Conservation (phyloP, 1,140 invertebrate genomes). For the Hyles euphorbiae region DNA sequence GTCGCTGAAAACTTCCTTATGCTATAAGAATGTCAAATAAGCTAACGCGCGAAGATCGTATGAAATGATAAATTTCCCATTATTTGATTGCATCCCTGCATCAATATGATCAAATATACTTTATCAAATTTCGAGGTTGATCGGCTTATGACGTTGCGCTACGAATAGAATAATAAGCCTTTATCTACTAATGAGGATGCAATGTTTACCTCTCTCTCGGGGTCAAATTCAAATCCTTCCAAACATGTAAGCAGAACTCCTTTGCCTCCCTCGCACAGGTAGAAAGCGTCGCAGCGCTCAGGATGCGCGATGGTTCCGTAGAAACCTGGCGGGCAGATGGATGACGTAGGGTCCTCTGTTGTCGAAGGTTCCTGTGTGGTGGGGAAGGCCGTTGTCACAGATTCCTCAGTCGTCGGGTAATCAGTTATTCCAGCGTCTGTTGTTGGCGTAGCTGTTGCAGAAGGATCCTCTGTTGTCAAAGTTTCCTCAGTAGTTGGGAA, state of each 20-base stretch:
- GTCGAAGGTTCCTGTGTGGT: neutral
- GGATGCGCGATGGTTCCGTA: conserved; percentile 37
- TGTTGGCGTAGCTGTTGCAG: neutral
- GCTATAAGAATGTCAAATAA: too few relatives aligned
- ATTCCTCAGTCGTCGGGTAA: neutral
- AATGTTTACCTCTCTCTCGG: conserved; percentile 21
- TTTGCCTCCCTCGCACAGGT: conserved; percentile 33
- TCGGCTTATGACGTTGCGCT: too few relatives aligned
- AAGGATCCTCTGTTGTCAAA: conserved; percentile 6
- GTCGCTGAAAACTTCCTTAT: too few relatives aligned
- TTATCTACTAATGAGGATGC: too few relatives aligned
- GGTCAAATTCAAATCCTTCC: conserved; percentile 40
- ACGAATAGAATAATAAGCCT: too few relatives aligned
- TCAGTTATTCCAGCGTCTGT: neutral
- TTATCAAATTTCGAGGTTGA: too few relatives aligned
- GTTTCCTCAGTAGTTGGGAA: too few relatives aligned
- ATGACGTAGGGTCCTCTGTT: neutral
- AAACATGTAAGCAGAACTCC: conserved; percentile 30
- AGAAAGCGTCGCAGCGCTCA: conserved; percentile 32
- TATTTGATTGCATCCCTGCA: too few relatives aligned
- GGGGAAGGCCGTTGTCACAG: neutral
- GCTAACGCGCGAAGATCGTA: too few relatives aligned
- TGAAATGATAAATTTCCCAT: too few relatives aligned
- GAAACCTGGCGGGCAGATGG: conserved; percentile 28
- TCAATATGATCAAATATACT: too few relatives aligned